Percentiles rank a stretch among this genome's conserved stretches.
Conservation (phyloP, 2,113 vertebrate genomes). For the Macrotis lagotis region DNA sequence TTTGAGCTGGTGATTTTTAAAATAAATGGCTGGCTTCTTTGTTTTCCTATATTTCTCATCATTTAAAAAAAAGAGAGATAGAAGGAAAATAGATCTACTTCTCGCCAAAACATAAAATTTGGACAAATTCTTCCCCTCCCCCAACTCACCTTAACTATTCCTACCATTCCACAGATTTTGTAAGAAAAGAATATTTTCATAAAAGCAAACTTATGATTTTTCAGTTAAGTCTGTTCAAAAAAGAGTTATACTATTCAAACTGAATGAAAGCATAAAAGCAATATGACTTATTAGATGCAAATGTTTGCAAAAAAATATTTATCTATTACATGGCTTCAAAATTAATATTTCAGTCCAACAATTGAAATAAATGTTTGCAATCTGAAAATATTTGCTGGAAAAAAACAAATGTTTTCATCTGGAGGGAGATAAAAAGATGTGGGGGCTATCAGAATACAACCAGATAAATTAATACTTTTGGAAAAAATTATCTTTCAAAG, state of each 20-base stretch:
- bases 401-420: background rate
- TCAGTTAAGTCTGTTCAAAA: constrained; percentile 7
- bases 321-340: constrained; percentile 2
- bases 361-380: constrained; percentile 20
- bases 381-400: constrained; percentile 20
- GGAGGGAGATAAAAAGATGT: background rate
- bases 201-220: background rate
- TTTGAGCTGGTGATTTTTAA: constrained; percentile 1
- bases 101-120: constrained; percentile 14
- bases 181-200: constrained; percentile 17
- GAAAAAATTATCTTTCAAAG: constrained; percentile 24
- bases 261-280: constrained; percentile 14
- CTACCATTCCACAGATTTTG: background rate
- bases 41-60: constrained; percentile 26
- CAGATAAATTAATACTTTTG: background rate
- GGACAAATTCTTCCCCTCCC: background rate
- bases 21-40: constrained; percentile 21
- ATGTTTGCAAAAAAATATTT: constrained; percentile 9
- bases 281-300: constrained; percentile 16
- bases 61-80: background rate
- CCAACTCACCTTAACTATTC: background rate
- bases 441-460: constrained; percentile 16
- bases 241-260: constrained; percentile 1
- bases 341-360: constrained; percentile 30
- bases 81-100: background rate